A percentile compares a stretch with the other conserved stretches of the same genome.
These are phyloP conservation scores for Trachelus troglodyta DNA, from an alignment of 2,888 invertebrate genomes.

Conservation along the genomic window DNA sequence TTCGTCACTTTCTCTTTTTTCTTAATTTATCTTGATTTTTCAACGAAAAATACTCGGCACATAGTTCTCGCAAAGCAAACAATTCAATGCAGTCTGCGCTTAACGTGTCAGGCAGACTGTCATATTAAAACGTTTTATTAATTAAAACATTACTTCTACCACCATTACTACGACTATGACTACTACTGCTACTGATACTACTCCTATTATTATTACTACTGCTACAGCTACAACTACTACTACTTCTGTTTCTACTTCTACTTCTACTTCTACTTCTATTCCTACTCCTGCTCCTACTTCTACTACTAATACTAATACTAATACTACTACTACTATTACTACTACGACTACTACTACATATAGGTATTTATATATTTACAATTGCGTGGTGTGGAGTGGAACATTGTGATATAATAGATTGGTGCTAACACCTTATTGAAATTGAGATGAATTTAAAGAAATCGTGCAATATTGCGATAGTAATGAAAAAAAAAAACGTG, in stretches of 20 bases:
- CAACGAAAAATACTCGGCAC: conserved; percentile 50
- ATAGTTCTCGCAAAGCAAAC: conserved; percentile 37
- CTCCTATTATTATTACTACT: conserved; percentile 38
- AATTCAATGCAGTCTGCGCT: conserved; percentile 17
- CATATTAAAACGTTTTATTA: conserved; percentile 54
- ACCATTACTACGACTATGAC: conserved; percentile 7
- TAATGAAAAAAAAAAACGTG: conserved; percentile 24
- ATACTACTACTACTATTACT: conserved; percentile 41
- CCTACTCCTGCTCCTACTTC: conserved; percentile 39
- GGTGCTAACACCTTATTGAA: conserved; percentile 67
- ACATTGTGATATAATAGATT: conserved; percentile 67
- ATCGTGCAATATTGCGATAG: conserved; percentile 65
- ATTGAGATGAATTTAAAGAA: conserved; percentile 63
- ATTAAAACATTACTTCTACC: conserved; percentile 39
- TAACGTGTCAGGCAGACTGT: conserved; percentile 51
- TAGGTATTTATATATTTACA: conserved; percentile 67
- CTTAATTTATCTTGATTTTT: conserved; percentile 2
- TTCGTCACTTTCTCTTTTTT: too few species aligned
- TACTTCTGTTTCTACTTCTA: conserved; percentile 30
- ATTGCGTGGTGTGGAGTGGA: conserved; percentile 66
- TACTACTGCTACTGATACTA: conserved; percentile 35
- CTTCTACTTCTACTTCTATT: conserved; percentile 36
- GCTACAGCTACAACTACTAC: conserved; percentile 32
- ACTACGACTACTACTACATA: conserved; percentile 47
- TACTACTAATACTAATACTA: conserved; percentile 39